Evolutionary conservation across 2,888 invertebrate species (phyloP), one percentile per base, ranked within the genome.

Genomic region (Chrysomela aeneicollis): DNA sequence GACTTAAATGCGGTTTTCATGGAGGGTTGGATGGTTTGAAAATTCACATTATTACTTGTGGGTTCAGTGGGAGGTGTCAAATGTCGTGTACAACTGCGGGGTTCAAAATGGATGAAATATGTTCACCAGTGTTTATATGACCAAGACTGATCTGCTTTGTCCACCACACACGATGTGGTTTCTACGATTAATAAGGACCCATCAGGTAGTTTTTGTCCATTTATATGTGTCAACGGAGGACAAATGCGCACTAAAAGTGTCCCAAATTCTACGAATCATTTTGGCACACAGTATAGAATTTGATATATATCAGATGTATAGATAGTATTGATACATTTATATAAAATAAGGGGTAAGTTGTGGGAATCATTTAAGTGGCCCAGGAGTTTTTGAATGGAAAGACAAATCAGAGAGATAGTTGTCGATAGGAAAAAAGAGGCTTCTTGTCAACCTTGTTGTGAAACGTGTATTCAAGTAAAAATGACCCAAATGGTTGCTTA

Each of bases 131-230:
- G 70, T 72, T 66, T 61, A 66, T 69, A 64, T 76, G 77, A 75
- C 77, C 76, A 66, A 77, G 77, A 78, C 67, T 66, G 73, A 78
- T 78, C 71, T 67, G 66, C 69, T 68, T 64, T 73, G 70, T 73
- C 71, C 75, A 73, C 78, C 77, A 67, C 78, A 78, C 78, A 78
- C 78, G 76, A 71, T 71, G 76, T 62, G 71, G 64, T 61, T 67
- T 64, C 66, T 67, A 69, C 75, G 76, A 77, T 76, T 78, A 78
- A 78, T 77, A 77, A 76, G 76, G 74, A 71, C 15, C 67, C 77
- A n/a, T n/a, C n/a, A 76, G 77, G 76, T 78, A 78, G 77, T 74
- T 77, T 74, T 77, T 71, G 74, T 73, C 74, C 75, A 78, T 78
- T 78, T 76, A 69, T 77, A 73, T 73, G 68, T 71, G 76, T 74